phyloP scores from a whole-genome alignment of 2,888 invertebrate species.

The Perizoma affinitatum region DNA sequence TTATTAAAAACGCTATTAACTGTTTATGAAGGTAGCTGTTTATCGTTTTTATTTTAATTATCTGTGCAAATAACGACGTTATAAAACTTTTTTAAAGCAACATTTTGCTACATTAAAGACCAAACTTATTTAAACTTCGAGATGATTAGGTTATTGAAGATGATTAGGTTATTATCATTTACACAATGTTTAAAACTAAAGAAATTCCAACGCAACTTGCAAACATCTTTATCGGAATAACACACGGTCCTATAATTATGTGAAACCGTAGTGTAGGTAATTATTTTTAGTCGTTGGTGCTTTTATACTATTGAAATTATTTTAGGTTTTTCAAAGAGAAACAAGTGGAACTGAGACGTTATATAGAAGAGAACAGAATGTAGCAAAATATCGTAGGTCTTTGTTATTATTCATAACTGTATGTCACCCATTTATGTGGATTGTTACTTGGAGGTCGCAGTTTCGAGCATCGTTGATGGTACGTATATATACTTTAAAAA shows the following conservation, averaged over 20 bases:
- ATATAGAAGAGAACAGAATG: constrained; percentile 23
- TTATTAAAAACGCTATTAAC: constrained; percentile 53
- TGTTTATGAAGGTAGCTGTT: constrained; percentile 24
- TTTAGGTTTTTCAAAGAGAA: constrained; percentile 1
- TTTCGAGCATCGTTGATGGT: background rate
- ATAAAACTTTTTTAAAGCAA: background rate
- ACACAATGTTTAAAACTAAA: too few species aligned
- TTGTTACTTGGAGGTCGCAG: background rate
- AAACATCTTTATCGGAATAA: too few species aligned
- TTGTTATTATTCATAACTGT: constrained; percentile 18
- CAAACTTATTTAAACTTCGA: background rate
- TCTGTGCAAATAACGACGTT: background rate
- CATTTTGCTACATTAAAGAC: background rate
- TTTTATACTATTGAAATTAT: too few species aligned
- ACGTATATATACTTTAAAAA: too few species aligned
- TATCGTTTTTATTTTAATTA: background rate
- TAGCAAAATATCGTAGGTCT: constrained; percentile 23
- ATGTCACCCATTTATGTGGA: constrained; percentile 1
- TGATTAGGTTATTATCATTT: too few species aligned
- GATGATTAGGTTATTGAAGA: too few species aligned
- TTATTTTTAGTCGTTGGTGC: too few species aligned
- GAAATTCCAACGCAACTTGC: too few species aligned
- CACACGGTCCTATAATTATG: too few species aligned
- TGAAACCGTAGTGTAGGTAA: too few species aligned
- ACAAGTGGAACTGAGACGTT: constrained; percentile 8